A percentile compares a stretch with the other conserved stretches of the same genome.
Evolutionary conservation across 2,113 vertebrate species (phyloP).

Genomic region (Mellivora capensis): DNA sequence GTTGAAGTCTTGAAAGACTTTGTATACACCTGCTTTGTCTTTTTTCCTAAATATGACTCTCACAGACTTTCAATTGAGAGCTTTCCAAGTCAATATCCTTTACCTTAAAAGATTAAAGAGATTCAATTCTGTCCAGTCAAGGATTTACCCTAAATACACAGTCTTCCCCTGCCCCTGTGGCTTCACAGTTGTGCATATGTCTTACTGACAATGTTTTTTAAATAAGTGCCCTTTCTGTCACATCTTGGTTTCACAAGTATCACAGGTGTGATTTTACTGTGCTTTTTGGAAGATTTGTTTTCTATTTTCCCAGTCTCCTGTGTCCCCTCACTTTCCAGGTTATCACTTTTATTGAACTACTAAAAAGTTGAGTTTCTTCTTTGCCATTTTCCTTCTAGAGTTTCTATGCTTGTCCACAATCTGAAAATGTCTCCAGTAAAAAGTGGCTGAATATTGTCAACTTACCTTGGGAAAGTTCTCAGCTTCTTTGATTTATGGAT

Average conservation of each 20-base stretch:
- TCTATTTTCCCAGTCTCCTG: neutral
- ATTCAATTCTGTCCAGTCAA: neutral
- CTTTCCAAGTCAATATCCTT: neutral
- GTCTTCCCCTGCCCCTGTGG: neutral
- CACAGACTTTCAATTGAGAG: neutral
- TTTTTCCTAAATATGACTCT: neutral
- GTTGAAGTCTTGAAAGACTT: neutral
- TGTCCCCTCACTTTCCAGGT: neutral
- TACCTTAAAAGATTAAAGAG: neutral
- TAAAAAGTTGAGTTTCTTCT: neutral
- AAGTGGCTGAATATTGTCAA: neutral
- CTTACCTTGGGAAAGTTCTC: neutral
- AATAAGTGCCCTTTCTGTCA: neutral
- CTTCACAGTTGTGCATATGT: neutral
- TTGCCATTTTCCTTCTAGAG: neutral
- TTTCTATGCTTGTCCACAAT: neutral
- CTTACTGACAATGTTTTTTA: neutral
- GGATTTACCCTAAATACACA: neutral
- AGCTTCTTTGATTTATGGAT: neutral
- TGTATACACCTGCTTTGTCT: neutral
- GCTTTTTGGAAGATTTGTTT: neutral
- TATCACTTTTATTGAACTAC: neutral
- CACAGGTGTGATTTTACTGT: neutral
- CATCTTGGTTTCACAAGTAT: neutral
- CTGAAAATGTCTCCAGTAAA: neutral